Evolutionary conservation across 2,888 invertebrate species (phyloP), one percentile per base, ranked within the genome.

Genomic region (Diplolepis rosae): DNA sequence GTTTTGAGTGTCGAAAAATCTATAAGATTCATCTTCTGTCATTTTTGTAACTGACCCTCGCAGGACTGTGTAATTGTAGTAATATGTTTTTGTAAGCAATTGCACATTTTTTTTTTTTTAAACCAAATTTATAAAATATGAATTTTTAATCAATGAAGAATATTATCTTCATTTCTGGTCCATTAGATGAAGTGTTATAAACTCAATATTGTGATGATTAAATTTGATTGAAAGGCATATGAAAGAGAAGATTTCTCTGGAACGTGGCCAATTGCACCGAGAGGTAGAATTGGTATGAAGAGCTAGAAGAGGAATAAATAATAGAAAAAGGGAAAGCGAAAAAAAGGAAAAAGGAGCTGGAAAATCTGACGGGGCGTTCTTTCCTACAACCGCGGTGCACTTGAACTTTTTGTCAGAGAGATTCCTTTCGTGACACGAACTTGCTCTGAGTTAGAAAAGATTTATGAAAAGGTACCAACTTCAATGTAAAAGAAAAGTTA

Each of bases 251-350:
- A 61, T 24, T 61, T 61, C 39, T 54, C 52, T 61, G 61, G 61
- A 61, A 39, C 61, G 11, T 9, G 39, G 61, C 39, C 61, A 61
- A 39, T 61, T 22, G 24, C 24, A 22, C 22, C 39, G 48, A 42
- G 9, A 30, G 11, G 28, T 13, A n/a, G 50, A 45, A 45, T 67
- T 54, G 27, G 48, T 54, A 50, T 50, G 18, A 56, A 66, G 18
- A n/a, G n/a, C n/a, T n/a, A 22, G 50, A 66, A 56, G 48, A 24
- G n/a, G 50, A 39, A 54, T 65, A 65, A 73, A 68, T 67, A 42
- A 50, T 24, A 15, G 18, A 32, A 28, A 65, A 27, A 30, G 5
- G 3, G n/a, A 48, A 39, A 6, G 24, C 15, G 32, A 30, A 30
- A 74, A n/a, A n/a, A n/a, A n/a, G n/a, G n/a, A n/a, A n/a, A n/a